Evolutionary conservation across 2,888 invertebrate species (phyloP), one percentile per base, ranked within the genome.

Genomic region (Lochmaea capreae): DNA sequence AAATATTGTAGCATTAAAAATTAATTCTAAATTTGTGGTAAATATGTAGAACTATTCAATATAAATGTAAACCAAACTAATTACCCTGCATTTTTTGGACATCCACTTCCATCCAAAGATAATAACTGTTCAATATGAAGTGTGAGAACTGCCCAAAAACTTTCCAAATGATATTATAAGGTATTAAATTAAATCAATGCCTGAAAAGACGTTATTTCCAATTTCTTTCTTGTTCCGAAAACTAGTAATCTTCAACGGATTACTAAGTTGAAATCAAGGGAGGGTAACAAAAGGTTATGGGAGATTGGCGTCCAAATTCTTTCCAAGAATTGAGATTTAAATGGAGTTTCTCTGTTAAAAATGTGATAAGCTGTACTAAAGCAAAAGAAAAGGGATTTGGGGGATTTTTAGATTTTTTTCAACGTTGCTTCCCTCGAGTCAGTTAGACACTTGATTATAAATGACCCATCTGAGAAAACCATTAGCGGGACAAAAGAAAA

Each of bases 321-420:
- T n/a, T n/a, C 14, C 33, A 33, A 61, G 59, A 68, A 68, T 68
- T 59, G 68, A 59, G 46, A 68, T 68, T 68, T 68, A 68, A 68
- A 68, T 68, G 68, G 68, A 33, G 43, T 68, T 68, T 68, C 59
- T 49, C 59, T 68, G 68, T 68, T 59, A 49, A 68, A 68, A 59
- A 62, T 61, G 68, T 68, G 68, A 68, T 68, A 68, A 68, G 68
- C 68, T n/a, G n/a, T 39, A 59, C 14, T 33, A 22, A 33, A 33
- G 59, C 59, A 33, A 59, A 59, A 26, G 22, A 9, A 59, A 22
- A 59, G 59, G 59, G 59, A 59, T 59, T 59, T 33, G 14, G 59
- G 33, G 59, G 59, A 59, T 59, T 59, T 33, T 59, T n/a, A 26
- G 59, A 12, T 59, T 59, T 59, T 59, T 22, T 33, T 33, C n/a